Evolutionary conservation across 2,888 invertebrate species (phyloP), one percentile per base, ranked within the genome.

Genomic region (Phortica okadai): DNA sequence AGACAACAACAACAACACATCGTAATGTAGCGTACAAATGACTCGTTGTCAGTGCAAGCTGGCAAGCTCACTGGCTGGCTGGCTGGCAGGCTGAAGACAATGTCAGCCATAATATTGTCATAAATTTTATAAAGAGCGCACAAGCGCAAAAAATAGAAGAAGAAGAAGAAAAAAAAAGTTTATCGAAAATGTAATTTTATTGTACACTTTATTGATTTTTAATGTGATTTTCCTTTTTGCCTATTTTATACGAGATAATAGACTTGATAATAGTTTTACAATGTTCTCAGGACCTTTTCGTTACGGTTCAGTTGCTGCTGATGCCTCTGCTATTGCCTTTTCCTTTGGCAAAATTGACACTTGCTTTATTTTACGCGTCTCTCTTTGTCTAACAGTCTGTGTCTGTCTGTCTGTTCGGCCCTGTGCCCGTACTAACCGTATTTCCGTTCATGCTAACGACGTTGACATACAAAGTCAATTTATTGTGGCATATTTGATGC

Each of bases 401-500:
- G 33, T 64, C 11, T 8, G 10, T 64, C 41, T 64, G 41, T 33
- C 59, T 50, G 50, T 50, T 6, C 6, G 50, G 10, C 50, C 6
- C 7, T 62, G 25, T 21, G 62, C 21, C 10, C 25, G 10, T 66
- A 42, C 11, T 66, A 7, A 14, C 42, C 14, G n/a, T n/a, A 10
- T 4, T 6, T n/a, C 42, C 42, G 33, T 14, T 67, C 78, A 79
- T 84, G 14, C 21, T 56, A 8, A 50, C 41, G 42, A 67, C 67
- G 44, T 67, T 69, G 76, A 78, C 81, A 82, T 80, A 79, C 77
- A 86, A 83, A 87, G 85, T 84, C 86, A 81, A 87, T 85, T 87
- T 85, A 87, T 87, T 86, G 85, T 86, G 80, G 81, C 84, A 87
- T 86, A 85, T 87, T 87, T 85, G 87, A 87, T 85, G 84, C 83